Conservation (phyloP, 2,888 invertebrate species). For the Sphaeridia pumilis region DNA sequence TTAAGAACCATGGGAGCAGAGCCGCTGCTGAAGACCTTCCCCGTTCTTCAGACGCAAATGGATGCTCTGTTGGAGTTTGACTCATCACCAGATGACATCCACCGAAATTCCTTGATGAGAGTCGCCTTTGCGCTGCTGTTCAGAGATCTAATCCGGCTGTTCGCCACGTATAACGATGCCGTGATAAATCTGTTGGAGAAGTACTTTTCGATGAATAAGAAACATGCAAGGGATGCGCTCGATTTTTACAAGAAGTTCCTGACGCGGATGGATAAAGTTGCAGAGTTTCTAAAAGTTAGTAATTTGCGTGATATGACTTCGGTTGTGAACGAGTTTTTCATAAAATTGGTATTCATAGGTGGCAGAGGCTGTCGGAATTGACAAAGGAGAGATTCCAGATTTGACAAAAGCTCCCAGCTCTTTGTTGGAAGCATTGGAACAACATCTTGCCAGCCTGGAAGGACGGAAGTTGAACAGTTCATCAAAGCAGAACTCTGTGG, state of each 20-base stretch:
- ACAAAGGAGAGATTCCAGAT: slow-evolving; percentile 97
- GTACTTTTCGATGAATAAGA: slow-evolving; percentile 91
- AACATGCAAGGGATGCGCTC: slow-evolving; percentile 92
- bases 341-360: too few relatives aligned
- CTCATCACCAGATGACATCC: slow-evolving; percentile 85
- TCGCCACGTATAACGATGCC: slow-evolving; percentile 99
- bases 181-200: slow-evolving; percentile 97
- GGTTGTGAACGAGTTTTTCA: too few relatives aligned
- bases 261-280: slow-evolving; percentile 95
- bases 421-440: slow-evolving; percentile 89
- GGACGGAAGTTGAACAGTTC: slow-evolving; percentile 56
- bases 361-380: slow-evolving; percentile 76
- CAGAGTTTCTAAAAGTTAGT: slow-evolving; percentile 82
- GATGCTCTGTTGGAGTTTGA: slow-evolving; percentile 95
- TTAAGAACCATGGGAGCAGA: slow-evolving; percentile 95
- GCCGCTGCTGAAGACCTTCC: slow-evolving; percentile 90
- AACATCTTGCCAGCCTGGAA: slow-evolving; percentile 84
- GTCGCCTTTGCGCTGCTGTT: slow-evolving; percentile 98
- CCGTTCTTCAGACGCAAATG: slow-evolving; percentile 86
- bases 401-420: slow-evolving; percentile 96
- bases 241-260: slow-evolving; percentile 98
- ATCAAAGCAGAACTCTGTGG: slow-evolving; percentile 34
- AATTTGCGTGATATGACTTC: too few relatives aligned
- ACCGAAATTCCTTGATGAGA: slow-evolving; percentile 93
- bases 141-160: slow-evolving; percentile 94